phyloP scores from a whole-genome alignment of 2,113 vertebrate genomes.

The Pseudorhombus dupliciocellatus region DNA sequence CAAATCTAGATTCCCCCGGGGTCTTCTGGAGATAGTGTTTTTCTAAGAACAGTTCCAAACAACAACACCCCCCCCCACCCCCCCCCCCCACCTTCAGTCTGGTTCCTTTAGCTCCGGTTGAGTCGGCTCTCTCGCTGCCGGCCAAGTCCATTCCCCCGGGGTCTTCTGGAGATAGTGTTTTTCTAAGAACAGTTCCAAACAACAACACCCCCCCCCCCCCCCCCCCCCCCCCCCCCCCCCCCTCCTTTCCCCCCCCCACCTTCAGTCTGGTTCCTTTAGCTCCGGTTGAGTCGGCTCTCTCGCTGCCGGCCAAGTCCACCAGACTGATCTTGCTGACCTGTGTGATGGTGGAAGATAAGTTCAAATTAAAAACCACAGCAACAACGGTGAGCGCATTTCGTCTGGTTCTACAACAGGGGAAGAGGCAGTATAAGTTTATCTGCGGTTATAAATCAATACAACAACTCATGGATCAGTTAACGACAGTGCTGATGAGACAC shows the following conservation, averaged over 20 bases:
- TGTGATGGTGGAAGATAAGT: constrained; percentile 4
- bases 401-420: background rate
- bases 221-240: too few relatives aligned
- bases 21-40: too few relatives aligned
- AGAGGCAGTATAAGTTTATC: background rate
- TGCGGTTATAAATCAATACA: constrained; percentile 19
- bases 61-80: too few relatives aligned
- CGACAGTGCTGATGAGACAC: background rate
- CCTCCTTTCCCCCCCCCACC: constrained; percentile 82
- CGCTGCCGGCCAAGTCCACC: constrained; percentile 95
- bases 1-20: too few relatives aligned
- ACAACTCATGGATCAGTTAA: background rate
- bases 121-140: background rate
- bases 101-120: too few relatives aligned
- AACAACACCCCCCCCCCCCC: too few relatives aligned
- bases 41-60: too few relatives aligned
- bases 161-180: too few relatives aligned
- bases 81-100: too few relatives aligned
- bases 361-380: background rate
- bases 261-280: constrained; percentile 97
- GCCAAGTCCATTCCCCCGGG: too few relatives aligned
- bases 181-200: too few relatives aligned
- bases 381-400: background rate
- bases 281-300: constrained; percentile 94
- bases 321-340: constrained; percentile 99